Evolutionary conservation across 2,888 invertebrate genomes (phyloP).

Genomic region (Drosophila pseudotakahashii): DNA sequence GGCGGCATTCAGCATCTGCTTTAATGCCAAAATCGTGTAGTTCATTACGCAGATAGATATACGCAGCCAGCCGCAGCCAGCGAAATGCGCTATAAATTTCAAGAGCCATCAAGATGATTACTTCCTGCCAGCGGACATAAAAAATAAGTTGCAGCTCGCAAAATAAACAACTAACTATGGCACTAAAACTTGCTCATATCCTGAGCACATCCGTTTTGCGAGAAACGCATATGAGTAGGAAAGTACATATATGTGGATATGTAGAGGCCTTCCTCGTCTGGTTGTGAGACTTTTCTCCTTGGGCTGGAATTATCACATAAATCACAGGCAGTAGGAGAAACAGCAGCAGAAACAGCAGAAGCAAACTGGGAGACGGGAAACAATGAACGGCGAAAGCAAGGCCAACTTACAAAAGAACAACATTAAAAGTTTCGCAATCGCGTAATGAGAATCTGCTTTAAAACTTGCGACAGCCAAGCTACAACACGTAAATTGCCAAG

Average conservation of each 20-base stretch:
- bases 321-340: constrained; percentile 52
- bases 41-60: constrained; percentile 61
- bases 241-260: neutral
- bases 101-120: constrained; percentile 79
- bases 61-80: constrained; percentile 27
- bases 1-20: constrained; percentile 51
- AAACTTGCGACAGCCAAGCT: constrained; percentile 71
- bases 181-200: constrained; percentile 79
- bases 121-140: constrained; percentile 79
- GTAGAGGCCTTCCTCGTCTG: constrained; percentile 3
- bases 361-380: constrained; percentile 40
- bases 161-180: constrained; percentile 71
- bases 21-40: constrained; percentile 77
- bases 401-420: constrained; percentile 77
- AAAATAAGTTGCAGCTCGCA: constrained; percentile 73
- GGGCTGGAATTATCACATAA: constrained; percentile 75
- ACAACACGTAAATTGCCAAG: constrained; percentile 50
- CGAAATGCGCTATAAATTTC: constrained; percentile 72
- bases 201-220: constrained; percentile 70
- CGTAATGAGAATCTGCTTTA: constrained; percentile 80
- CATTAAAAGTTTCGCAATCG: constrained; percentile 80
- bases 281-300: constrained; percentile 19
- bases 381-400: constrained; percentile 55
- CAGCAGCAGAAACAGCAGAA: constrained; percentile 3
- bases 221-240: constrained; percentile 63